Evolutionary conservation across 1,140 invertebrate species (phyloP).

Genomic region (Calosoma granatense): DNA sequence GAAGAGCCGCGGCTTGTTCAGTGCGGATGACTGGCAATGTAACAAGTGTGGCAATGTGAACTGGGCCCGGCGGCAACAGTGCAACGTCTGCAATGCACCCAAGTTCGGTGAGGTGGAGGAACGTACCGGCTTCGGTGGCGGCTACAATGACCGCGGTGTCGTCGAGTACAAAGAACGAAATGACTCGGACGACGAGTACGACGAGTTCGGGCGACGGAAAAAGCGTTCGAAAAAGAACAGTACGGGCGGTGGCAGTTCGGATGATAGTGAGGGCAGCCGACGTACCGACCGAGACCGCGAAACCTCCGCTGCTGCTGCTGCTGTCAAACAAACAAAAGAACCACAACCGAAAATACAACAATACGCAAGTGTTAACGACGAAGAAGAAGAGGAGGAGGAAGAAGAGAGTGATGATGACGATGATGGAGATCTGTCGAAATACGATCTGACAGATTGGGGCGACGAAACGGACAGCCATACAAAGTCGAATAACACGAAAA

Average conservation of each 20-base stretch:
- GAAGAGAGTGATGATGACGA: constrained; percentile 53
- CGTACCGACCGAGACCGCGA: no score
- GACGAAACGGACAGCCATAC: constrained; percentile 37
- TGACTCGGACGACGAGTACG: constrained; percentile 85
- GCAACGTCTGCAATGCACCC: constrained; percentile 98
- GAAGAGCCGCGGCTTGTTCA: constrained; percentile 95
- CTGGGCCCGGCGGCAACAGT: constrained; percentile 92
- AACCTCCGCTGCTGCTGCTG: not conserved
- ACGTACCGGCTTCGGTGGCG: constrained; percentile 70
- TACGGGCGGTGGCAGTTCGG: constrained; percentile 22
- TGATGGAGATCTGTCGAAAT: constrained; percentile 70
- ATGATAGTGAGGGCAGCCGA: constrained; percentile 1
- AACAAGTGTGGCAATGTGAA: constrained; percentile 99
- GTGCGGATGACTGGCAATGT: constrained; percentile 99
- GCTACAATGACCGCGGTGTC: constrained; percentile 86
- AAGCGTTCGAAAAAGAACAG: constrained; percentile 52
- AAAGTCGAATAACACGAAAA: constrained; percentile 16
- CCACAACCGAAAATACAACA: constrained; percentile 32
- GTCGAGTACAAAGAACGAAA: constrained; percentile 85
- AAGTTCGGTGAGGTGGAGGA: constrained; percentile 88
- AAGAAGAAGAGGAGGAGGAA: constrained; percentile 39
- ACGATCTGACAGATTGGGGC: constrained; percentile 67
- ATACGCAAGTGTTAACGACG: constrained; percentile 25
- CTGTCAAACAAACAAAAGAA: constrained; percentile 11
- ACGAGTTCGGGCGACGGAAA: constrained; percentile 88